Base-by-base conservation (phyloP, 2,113 vertebrate genomes). In the Passer domesticus region DNA sequence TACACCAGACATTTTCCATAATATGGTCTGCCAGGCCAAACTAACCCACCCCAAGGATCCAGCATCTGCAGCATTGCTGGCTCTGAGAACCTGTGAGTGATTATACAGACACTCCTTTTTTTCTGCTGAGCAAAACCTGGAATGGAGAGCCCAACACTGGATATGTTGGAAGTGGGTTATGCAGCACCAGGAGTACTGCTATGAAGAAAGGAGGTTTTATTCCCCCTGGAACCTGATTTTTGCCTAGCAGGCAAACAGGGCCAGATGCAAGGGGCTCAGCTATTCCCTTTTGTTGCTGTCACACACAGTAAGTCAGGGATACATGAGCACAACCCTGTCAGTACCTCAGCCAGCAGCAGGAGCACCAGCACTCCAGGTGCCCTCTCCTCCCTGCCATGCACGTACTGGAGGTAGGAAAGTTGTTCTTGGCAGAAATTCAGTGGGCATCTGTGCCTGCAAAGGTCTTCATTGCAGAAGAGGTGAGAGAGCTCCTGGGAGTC, bases 381-480 rank as follows among this genome's bases (percentile, higher is more conserved):
- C 47, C 28, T 94, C 44, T 81, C 68, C 83, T 86, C 89, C 39
- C 59, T 12, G 15, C 60, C 0, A 0, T 0, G 13, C 86, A 89
- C 8, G 0, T 72, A 89, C 52, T 63, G 64, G 66, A 94, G 64
- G 80, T n/a, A 84, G 80, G 60, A 96, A 93, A 92, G 91, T 94
- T 97, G 64, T 89, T 96, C 72, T 96, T 97, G 96, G 96, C 95
- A 93, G 73, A 63, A 81, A 92, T 83, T 89, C 91, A 83, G 8
- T 31, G 75, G 47, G 30, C 52, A 89, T 67, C 76, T 92, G 80
- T 92, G 86, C 64, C 76, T 95, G 89, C 16, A 78, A 52, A 64
- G 17, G 21, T 95, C 80, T 87, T 58, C 69, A 67, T 44, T 72
- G 41, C 68, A 83, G 89, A 89, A 76, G 59, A 94, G 79, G 83